Evolutionary conservation across 37 sponge, comb jelly and placozoan genomes (phyloP).

Genomic region (Chondrosia reniformis): DNA sequence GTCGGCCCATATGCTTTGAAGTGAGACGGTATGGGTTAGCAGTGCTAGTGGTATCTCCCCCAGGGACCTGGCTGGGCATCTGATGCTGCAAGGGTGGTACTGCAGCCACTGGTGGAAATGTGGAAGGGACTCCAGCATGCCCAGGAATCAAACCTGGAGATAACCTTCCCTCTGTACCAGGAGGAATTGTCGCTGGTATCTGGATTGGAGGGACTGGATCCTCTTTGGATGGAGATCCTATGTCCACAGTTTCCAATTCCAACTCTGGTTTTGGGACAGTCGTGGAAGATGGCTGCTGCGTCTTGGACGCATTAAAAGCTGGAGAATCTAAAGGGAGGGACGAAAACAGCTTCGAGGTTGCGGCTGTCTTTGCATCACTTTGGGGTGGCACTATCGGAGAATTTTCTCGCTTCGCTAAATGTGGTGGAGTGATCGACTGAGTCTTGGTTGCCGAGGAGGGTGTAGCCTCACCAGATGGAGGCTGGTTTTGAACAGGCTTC

Average conservation of each 20-base stretch:
- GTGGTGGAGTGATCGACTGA: too few relatives aligned
- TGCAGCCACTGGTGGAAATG: background rate
- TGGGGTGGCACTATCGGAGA: too few relatives aligned
- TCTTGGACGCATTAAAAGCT: background rate
- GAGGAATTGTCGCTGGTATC: background rate
- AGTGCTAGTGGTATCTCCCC: background rate
- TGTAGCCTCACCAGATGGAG: too few relatives aligned
- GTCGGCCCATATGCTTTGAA: background rate
- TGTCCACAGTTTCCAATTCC: slow-evolving; percentile 10
- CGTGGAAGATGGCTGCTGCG: background rate
- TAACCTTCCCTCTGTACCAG: background rate
- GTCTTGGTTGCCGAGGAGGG: too few relatives aligned
- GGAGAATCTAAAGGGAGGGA: background rate
- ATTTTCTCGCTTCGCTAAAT: too few relatives aligned
- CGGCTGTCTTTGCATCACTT: too few relatives aligned
- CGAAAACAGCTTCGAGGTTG: too few relatives aligned
- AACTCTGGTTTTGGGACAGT: background rate
- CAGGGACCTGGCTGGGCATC: background rate
- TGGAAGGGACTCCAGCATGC: too few relatives aligned
- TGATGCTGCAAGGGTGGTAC: background rate
- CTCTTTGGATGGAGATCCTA: background rate
- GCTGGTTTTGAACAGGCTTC: too few relatives aligned
- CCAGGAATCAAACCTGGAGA: too few relatives aligned
- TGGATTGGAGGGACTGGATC: background rate
- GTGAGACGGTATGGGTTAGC: slow-evolving; percentile 12